These are phyloP conservation scores for Brachymystax lenok DNA, from an alignment of 2,797 vertebrate species.

Conservation along the genomic window DNA sequence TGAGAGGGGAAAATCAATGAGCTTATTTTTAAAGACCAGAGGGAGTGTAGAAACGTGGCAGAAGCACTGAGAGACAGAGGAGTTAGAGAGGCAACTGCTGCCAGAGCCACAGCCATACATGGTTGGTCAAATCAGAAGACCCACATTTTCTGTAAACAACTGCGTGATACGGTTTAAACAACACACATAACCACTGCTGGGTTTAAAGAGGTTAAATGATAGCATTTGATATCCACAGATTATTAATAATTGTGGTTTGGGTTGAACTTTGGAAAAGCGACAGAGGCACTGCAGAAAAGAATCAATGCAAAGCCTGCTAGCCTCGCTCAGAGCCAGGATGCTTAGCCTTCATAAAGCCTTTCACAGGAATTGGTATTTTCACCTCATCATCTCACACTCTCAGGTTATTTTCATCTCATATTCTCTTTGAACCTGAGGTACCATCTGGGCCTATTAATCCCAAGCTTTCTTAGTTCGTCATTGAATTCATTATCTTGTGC, in stretches of 20 bases:
- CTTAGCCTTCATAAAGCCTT: not conserved
- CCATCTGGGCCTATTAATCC: not conserved
- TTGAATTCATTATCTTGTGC: not conserved
- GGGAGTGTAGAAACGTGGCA: not conserved
- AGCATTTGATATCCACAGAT: too few species aligned
- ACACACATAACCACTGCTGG: too few species aligned
- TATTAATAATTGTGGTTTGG: not conserved
- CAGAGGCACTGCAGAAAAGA: not conserved
- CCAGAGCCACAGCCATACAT: not conserved
- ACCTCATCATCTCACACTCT: conserved; percentile 1
- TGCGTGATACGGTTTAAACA: too few species aligned
- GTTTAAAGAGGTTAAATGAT: too few species aligned
- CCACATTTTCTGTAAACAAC: too few species aligned
- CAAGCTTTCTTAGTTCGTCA: too few species aligned
- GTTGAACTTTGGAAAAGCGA: not conserved
- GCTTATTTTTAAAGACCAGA: too few species aligned
- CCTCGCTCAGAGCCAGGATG: not conserved
- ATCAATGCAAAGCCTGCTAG: not conserved
- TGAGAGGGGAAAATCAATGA: too few species aligned
- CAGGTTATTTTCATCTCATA: not conserved
- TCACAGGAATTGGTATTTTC: not conserved
- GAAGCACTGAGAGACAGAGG: not conserved
- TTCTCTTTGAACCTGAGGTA: conserved; percentile 1
- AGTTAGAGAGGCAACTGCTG: not conserved
- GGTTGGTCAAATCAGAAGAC: not conserved